Evolutionary conservation across 2,113 vertebrate species (phyloP).

Genomic region (Elanoides forficatus): DNA sequence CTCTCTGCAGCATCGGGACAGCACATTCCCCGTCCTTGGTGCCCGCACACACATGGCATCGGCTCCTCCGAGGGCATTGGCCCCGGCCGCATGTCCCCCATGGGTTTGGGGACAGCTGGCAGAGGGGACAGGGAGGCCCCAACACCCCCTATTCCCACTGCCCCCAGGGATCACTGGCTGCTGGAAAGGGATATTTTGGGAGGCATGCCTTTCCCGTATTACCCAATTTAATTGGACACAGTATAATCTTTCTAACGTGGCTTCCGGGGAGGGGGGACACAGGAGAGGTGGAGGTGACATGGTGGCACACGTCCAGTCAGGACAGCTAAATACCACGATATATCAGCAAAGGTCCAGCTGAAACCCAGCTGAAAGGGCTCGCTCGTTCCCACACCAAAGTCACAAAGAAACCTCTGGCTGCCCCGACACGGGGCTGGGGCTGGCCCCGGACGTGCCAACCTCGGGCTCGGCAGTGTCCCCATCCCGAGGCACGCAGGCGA

Average conservation of each 20-base stretch:
- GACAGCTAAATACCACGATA: background rate
- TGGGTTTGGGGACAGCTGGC: background rate
- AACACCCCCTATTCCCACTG: background rate
- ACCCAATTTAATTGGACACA: background rate
- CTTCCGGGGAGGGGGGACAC: background rate
- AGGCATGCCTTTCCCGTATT: background rate
- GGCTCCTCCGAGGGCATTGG: accelerated
- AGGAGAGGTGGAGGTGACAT: background rate
- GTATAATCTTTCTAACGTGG: background rate
- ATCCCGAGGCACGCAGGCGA: background rate
- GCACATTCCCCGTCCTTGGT: accelerated
- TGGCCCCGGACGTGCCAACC: background rate
- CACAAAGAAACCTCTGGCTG: background rate
- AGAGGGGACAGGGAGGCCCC: background rate
- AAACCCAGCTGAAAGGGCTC: background rate
- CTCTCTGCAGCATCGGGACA: accelerated
- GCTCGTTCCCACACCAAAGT: background rate
- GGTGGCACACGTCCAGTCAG: background rate
- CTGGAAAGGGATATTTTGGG: background rate
- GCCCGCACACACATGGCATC: accelerated
- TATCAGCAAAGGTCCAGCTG: background rate
- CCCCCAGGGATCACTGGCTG: accelerated
- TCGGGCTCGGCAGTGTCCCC: background rate
- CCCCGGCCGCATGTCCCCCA: accelerated
- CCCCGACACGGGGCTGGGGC: background rate